phyloP scores from a whole-genome alignment of 2,888 invertebrate species.

The Perithous albicinctus region DNA sequence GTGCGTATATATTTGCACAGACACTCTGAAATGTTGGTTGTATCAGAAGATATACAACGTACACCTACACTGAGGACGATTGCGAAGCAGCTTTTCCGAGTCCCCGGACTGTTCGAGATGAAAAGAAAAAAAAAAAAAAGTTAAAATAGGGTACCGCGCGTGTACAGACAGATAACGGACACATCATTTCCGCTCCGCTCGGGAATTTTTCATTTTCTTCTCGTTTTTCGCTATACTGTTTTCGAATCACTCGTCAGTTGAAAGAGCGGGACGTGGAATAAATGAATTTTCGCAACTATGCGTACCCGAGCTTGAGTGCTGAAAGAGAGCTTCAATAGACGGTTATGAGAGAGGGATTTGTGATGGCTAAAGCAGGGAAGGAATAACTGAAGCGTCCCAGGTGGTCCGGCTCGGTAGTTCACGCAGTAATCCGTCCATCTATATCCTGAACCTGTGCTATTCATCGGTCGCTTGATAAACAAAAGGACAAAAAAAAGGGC shows the following conservation, averaged over 20 bases:
- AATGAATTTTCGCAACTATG: slow-evolving; percentile 7
- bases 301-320: neutral
- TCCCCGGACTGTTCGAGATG: slow-evolving; percentile 20
- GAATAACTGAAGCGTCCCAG: neutral
- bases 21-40: neutral
- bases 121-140: slow-evolving; percentile 17
- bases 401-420: neutral
- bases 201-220: slow-evolving; percentile 35
- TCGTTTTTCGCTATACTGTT: slow-evolving; percentile 6
- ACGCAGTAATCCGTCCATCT: slow-evolving; percentile 13
- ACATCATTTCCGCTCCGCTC: slow-evolving; percentile 40
- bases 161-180: slow-evolving; percentile 40
- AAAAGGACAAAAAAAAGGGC: slow-evolving; percentile 10
- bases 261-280: slow-evolving; percentile 15
- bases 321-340: neutral
- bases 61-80: slow-evolving; percentile 18
- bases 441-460: slow-evolving; percentile 9
- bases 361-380: neutral
- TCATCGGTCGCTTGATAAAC: slow-evolving; percentile 26
- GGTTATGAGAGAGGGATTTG: neutral
- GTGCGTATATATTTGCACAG: slow-evolving; percentile 23
- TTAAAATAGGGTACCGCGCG: slow-evolving; percentile 25
- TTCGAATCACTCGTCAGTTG: neutral
- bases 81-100: slow-evolving; percentile 19
- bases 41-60: slow-evolving; percentile 19